Conservation (phyloP, 2,888 invertebrate genomes). For the Xestia rhomboidea region DNA sequence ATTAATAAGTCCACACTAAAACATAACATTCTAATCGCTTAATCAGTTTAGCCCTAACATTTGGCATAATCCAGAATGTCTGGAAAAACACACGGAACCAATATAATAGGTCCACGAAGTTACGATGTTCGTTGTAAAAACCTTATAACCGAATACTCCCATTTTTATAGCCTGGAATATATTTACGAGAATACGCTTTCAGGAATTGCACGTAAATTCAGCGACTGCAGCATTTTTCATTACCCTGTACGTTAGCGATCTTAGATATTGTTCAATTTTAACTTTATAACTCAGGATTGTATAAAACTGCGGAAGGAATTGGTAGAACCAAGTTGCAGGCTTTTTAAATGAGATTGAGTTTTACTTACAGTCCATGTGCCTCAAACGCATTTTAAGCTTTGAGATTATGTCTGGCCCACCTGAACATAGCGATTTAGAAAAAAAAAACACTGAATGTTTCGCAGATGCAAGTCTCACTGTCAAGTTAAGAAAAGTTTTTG, state of each 20-base stretch:
- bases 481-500: too few relatives aligned
- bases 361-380: not conserved
- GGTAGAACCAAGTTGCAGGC: not conserved
- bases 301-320: conserved; percentile 7
- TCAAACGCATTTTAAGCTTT: not conserved
- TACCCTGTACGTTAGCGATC: conserved; percentile 64
- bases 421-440: not conserved
- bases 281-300: conserved; percentile 47
- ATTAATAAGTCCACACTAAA: not conserved
- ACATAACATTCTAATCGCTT: not conserved
- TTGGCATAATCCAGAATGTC: conserved; percentile 27
- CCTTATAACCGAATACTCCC: conserved; percentile 84
- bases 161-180: conserved; percentile 86
- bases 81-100: conserved; percentile 59
- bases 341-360: not conserved
- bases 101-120: conserved; percentile 68
- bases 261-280: conserved; percentile 61
- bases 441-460: not conserved
- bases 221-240: conserved; percentile 81
- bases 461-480: not conserved
- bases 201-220: conserved; percentile 84
- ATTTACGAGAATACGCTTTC: conserved; percentile 86
- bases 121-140: conserved; percentile 82
- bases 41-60: conserved; percentile 5
- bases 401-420: too few relatives aligned